Evolutionary conservation across 1,140 invertebrate species (phyloP).

Genomic region (Eupeodes corollae): DNA sequence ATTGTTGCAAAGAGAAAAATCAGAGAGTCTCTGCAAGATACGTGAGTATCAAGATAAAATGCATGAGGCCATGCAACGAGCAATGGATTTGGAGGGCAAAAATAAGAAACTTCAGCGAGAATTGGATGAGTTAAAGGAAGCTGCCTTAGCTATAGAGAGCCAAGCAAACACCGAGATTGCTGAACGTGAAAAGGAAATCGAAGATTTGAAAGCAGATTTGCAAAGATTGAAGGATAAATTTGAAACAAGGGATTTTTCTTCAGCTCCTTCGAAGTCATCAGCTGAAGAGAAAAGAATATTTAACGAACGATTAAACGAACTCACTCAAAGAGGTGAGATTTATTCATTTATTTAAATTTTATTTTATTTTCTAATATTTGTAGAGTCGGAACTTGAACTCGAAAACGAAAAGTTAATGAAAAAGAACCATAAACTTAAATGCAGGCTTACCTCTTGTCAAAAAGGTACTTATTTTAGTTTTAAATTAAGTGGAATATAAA

Average conservation of each 20-base stretch:
- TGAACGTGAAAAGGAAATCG: conserved; percentile 22
- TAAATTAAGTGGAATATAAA: too few relatives aligned
- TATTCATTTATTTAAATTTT: too few relatives aligned
- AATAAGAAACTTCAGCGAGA: conserved; percentile 49
- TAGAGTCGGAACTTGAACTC: conserved; percentile 6
- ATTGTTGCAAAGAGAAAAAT: conserved; percentile 42
- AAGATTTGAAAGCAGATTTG: conserved; percentile 5
- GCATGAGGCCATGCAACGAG: conserved; percentile 54
- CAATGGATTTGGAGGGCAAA: conserved; percentile 46
- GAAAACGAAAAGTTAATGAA: conserved; percentile 16
- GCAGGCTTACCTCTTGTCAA: conserved; percentile 21
- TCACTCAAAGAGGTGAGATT: conserved; percentile 14
- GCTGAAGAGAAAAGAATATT: conserved; percentile 18
- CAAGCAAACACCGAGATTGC: conserved; percentile 38
- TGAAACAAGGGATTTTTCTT: not conserved
- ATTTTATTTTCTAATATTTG: not conserved
- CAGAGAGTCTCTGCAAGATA: conserved; percentile 42
- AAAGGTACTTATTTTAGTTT: conserved; percentile 7
- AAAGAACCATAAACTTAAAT: conserved; percentile 19
- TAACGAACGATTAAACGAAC: conserved; percentile 20
- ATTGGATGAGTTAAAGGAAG: conserved; percentile 48
- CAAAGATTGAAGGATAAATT: conserved; percentile 1
- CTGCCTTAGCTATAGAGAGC: conserved; percentile 48
- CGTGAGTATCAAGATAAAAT: conserved; percentile 48
- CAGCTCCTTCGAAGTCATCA: too few relatives aligned